Conservation (phyloP, 2,888 invertebrate species). For the Caenorhabditis auriculariae region DNA sequence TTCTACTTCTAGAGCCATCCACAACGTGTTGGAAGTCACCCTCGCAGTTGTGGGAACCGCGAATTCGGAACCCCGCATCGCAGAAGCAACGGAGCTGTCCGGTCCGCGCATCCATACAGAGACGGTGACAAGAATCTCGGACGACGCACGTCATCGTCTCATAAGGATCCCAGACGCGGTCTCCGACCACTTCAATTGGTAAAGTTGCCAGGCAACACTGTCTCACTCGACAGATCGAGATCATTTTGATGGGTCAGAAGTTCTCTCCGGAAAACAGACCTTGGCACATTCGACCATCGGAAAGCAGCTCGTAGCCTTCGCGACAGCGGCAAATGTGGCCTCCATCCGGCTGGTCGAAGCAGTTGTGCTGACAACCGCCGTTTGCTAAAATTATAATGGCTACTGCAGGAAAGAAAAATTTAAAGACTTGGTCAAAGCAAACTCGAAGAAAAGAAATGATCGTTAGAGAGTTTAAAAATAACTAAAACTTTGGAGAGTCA, state of each 20-base stretch:
- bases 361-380: slow-evolving; percentile 69
- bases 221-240: too few relatives aligned
- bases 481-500: too few relatives aligned
- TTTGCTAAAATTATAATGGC: slow-evolving; percentile 62
- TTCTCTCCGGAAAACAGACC: slow-evolving; percentile 27
- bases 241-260: too few relatives aligned
- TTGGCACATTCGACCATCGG: slow-evolving; percentile 56
- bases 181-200: too few relatives aligned
- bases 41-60: slow-evolving; percentile 29
- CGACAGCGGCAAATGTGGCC: slow-evolving; percentile 47
- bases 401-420: too few relatives aligned
- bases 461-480: too few relatives aligned
- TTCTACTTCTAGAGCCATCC: too few relatives aligned
- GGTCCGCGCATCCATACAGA: slow-evolving; percentile 46
- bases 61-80: slow-evolving; percentile 36
- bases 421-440: too few relatives aligned
- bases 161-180: slow-evolving; percentile 25
- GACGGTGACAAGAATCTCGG: slow-evolving; percentile 45
- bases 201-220: too few relatives aligned
- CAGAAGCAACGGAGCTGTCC: slow-evolving; percentile 48
- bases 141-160: slow-evolving; percentile 39
- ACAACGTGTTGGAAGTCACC: too few relatives aligned
- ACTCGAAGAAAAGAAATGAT: too few relatives aligned
- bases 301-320: slow-evolving; percentile 45
- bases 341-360: slow-evolving; percentile 64